Conservation (phyloP, 2,113 vertebrate genomes). For the Coturnix japonica region DNA sequence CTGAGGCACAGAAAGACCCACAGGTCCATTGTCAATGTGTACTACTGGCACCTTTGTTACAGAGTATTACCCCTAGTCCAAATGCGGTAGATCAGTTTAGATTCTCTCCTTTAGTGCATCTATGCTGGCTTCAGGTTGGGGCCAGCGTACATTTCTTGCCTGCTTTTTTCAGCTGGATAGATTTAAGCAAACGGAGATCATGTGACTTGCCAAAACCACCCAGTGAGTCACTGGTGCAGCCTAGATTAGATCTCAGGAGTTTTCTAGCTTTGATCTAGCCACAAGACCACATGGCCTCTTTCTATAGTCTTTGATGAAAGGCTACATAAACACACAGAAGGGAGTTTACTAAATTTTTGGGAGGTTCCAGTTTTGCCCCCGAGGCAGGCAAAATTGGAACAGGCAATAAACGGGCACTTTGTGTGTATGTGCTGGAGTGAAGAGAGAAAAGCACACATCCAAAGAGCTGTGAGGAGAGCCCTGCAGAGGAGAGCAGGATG, state of each 20-base stretch:
- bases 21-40: not conserved
- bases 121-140: constrained; percentile 6
- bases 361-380: constrained; percentile 31
- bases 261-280: constrained; percentile 71
- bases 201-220: constrained; percentile 63
- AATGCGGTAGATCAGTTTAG: not conserved
- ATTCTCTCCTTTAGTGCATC: constrained; percentile 33
- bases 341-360: constrained; percentile 40
- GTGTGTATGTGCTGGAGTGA: not conserved
- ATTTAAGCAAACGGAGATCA: constrained; percentile 48
- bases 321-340: constrained; percentile 60
- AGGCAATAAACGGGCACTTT: not conserved
- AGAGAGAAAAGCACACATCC: not conserved
- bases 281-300: constrained; percentile 65
- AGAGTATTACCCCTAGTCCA: not conserved
- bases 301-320: constrained; percentile 71
- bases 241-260: constrained; percentile 70
- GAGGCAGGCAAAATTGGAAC: constrained; percentile 4
- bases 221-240: constrained; percentile 66
- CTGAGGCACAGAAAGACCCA: not conserved
- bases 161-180: constrained; percentile 39
- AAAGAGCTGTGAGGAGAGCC: not conserved
- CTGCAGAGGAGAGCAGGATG: not conserved
- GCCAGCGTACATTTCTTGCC: not conserved
- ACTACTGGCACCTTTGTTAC: not conserved